phyloP scores from a whole-genome alignment of 2,888 invertebrate genomes.

The Aphelenchoides bicaudatus region DNA sequence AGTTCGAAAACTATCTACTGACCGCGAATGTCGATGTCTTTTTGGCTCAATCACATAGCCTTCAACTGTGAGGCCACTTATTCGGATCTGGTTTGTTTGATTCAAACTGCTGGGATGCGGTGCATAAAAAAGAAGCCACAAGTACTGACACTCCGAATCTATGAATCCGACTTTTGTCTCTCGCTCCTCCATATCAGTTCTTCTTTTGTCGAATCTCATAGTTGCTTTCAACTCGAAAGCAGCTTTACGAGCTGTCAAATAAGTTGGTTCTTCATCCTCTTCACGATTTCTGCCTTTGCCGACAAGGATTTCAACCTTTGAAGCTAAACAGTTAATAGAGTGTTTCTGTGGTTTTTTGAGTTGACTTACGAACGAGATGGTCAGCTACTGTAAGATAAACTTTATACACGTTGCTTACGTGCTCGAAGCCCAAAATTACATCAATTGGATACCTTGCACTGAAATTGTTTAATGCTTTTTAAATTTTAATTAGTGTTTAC shows the following conservation, averaged over 20 bases:
- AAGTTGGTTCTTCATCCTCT: slow-evolving; percentile 29
- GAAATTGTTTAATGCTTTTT: slow-evolving; percentile 15
- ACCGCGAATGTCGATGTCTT: no score
- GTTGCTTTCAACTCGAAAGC: slow-evolving; percentile 27
- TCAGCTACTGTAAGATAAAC: slow-evolving; percentile 42
- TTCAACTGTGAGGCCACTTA: slow-evolving; percentile 3
- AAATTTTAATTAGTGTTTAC: neutral
- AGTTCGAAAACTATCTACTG: no score
- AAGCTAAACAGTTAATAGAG: slow-evolving; percentile 16
- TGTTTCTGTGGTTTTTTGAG: no score
- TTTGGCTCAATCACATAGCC: neutral
- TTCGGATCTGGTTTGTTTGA: slow-evolving; percentile 26
- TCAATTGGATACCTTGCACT: slow-evolving; percentile 44
- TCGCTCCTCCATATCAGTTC: slow-evolving; percentile 3
- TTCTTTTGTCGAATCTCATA: slow-evolving; percentile 21
- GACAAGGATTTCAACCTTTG: slow-evolving; percentile 16
- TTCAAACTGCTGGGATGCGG: slow-evolving; percentile 36
- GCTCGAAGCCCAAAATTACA: slow-evolving; percentile 40
- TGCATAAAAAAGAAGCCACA: slow-evolving; percentile 46
- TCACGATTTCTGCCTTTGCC: slow-evolving; percentile 16
- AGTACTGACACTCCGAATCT: slow-evolving; percentile 46
- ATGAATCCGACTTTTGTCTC: slow-evolving; percentile 39
- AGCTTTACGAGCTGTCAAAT: slow-evolving; percentile 42
- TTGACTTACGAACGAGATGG: slow-evolving; percentile 8
- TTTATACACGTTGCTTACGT: slow-evolving; percentile 44